Evolutionary conservation across 2,888 invertebrate species (phyloP), one percentile per base, ranked within the genome.

Genomic region (Carterocephalus palaemon): DNA sequence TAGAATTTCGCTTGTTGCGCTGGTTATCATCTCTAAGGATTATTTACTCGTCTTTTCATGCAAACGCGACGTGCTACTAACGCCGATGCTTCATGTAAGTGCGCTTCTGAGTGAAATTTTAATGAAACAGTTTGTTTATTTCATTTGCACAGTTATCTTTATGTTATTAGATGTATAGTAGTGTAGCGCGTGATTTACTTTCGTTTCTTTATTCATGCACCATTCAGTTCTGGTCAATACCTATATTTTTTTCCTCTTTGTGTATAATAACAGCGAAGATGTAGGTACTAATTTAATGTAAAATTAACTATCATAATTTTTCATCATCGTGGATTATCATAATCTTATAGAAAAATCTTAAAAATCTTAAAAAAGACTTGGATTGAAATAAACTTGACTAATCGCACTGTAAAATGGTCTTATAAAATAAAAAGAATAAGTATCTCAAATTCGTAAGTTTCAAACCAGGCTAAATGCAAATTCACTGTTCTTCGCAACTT

Each of bases 71-170:
- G 70, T 67, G 67, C 76, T 64, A 74, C 71, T 63, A 62, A 67
- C 72, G 79, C 69, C 75, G 77, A 72, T 62, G 81, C 81, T 84
- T 81, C 74, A 78, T 83, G 86, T 86, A 86, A 86, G 86, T 86
- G 64, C 62, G 79, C 76, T 79, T 73, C 53, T 55, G 57, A 64
- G 59, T 63, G 57, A 49, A 57, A 58, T 59, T 64, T 54, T 56
- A 57, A 47, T 71, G 52, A 53, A 38, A 49, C 52, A 33, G 32
- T 67, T 64, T 51, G 62, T 69, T 75, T 55, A 59, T 75, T 76
- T 78, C 42, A 60, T 81, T 80, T 77, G 80, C 83, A 82, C 84
- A 38, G 8, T 69, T 73, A 51, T 56, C 61, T 70, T 70, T 45
- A 52, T 71, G 70, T 56, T 55, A 53, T 49, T 75, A 67, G 69